These are phyloP conservation scores for Amphiduros pacificus DNA, from an alignment of 2,888 invertebrate genomes.

Conservation along the genomic window DNA sequence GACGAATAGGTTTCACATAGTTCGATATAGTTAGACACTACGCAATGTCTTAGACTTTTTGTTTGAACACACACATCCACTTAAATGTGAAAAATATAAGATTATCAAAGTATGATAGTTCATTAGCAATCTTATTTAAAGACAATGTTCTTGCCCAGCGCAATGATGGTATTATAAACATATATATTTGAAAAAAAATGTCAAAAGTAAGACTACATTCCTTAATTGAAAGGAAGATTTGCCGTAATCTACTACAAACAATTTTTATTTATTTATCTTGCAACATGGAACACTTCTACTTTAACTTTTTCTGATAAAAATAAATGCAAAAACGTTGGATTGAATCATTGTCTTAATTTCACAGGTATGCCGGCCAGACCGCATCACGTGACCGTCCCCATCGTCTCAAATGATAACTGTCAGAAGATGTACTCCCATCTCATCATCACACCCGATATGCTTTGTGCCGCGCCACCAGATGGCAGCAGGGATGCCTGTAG, in stretches of 20 bases:
- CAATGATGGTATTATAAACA: too few species aligned
- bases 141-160: too few species aligned
- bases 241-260: too few species aligned
- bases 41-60: not conserved
- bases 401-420: constrained; percentile 14
- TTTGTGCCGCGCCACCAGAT: constrained; percentile 38
- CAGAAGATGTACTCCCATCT: constrained; percentile 23
- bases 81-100: not conserved
- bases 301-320: too few species aligned
- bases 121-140: too few species aligned
- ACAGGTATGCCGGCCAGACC: constrained; percentile 17
- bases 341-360: not conserved
- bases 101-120: not conserved
- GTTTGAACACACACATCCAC: not conserved
- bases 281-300: too few species aligned
- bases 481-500: constrained; percentile 39
- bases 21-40: not conserved
- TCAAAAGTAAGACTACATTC: too few species aligned
- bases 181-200: too few species aligned
- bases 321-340: too few species aligned
- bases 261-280: too few species aligned
- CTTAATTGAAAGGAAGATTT: too few species aligned
- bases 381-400: constrained; percentile 18
- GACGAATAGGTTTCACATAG: too few species aligned
- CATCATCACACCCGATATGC: constrained; percentile 21